A percentile compares a stretch with the other conserved stretches of the same genome.
phyloP scores from a whole-genome alignment of 2,888 invertebrate species.

The Scelioninae gen. 1 region DNA sequence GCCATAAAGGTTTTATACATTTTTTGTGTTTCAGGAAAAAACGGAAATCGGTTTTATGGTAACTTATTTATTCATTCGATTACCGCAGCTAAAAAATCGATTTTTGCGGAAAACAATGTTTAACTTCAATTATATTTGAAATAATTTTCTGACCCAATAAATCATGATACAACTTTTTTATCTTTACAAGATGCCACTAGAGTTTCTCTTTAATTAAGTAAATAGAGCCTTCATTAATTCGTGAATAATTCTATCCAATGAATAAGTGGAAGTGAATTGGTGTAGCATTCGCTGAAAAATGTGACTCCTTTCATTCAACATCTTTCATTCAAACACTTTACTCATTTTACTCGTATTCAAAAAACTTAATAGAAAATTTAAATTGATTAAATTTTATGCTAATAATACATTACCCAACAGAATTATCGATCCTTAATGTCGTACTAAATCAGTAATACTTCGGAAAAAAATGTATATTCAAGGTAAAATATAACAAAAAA shows the following conservation, averaged over 20 bases:
- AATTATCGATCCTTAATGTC: neutral
- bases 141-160: neutral
- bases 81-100: too few species aligned
- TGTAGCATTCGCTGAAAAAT: neutral
- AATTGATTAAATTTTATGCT: slow-evolving; percentile 8
- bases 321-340: slow-evolving; percentile 1
- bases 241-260: neutral
- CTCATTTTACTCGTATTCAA: neutral
- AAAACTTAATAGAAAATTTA: neutral
- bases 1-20: too few species aligned
- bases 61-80: too few species aligned
- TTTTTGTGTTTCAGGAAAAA: too few species aligned
- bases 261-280: slow-evolving; percentile 1
- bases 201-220: slow-evolving; percentile 2
- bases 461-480: neutral
- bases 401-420: neutral
- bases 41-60: too few species aligned
- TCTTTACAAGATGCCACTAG: neutral
- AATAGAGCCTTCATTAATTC: slow-evolving; percentile 3
- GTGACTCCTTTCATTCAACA: neutral
- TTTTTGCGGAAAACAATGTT: too few species aligned
- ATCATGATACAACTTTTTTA: neutral
- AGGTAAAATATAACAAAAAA: neutral
- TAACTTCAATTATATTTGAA: neutral
- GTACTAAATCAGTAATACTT: neutral